Evolutionary conservation across 1,140 invertebrate genomes (phyloP).

Genomic region (Lepeophtheirus salmonis): DNA sequence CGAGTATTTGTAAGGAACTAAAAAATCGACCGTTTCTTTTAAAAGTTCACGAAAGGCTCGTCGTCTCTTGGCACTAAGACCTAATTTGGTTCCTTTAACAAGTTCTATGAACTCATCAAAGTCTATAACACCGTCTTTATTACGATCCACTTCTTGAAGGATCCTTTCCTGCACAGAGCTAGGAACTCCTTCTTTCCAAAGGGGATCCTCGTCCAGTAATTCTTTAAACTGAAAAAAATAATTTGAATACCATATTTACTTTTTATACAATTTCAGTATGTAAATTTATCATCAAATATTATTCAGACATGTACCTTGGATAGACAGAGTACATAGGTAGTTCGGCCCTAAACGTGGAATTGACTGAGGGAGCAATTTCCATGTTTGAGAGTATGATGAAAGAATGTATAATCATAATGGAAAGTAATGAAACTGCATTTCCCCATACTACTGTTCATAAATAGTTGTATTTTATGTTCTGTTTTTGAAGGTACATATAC

Average conservation of each 20-base stretch:
- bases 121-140: slow-evolving; percentile 7
- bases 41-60: slow-evolving; percentile 8
- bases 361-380: too few relatives aligned
- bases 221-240: too few relatives aligned
- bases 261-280: too few relatives aligned
- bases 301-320: not conserved
- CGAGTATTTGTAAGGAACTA: slow-evolving; percentile 11
- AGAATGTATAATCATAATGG: too few relatives aligned
- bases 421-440: not conserved
- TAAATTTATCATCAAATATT: not conserved
- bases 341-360: too few relatives aligned
- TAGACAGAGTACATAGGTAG: too few relatives aligned
- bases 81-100: slow-evolving; percentile 1
- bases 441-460: not conserved
- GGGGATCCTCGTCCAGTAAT: not conserved
- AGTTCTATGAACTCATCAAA: slow-evolving; percentile 7
- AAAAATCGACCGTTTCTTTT: slow-evolving; percentile 8
- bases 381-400: too few relatives aligned
- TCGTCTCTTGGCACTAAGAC: not conserved
- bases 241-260: too few relatives aligned
- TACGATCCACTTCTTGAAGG: not conserved
- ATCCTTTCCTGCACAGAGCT: not conserved
- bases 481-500: not conserved
- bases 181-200: slow-evolving; percentile 1
- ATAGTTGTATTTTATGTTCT: not conserved